Base-by-base conservation (phyloP, 2,113 vertebrate genomes). In the Pteropus alecto region DNA sequence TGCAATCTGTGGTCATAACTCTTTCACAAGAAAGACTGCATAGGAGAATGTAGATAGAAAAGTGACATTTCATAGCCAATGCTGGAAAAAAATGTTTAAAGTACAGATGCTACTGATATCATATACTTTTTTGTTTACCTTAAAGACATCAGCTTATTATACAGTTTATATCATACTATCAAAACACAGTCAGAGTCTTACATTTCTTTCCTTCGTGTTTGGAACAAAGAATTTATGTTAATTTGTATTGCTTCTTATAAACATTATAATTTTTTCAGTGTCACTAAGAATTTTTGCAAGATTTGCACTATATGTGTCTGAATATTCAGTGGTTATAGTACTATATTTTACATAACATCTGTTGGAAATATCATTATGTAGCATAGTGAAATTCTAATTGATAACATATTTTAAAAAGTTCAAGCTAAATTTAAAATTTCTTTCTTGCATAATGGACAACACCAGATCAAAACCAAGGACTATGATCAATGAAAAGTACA, bases 371-470 rank as follows among this genome's bases (percentile, higher is more conserved):
- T 82, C 90, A 96, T 97, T 95, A 94, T 96, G 88, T 90, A 87
- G 81, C 41, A 94, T 56, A 84, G 60, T 94, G 51, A 38, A 95
- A 88, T 93, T 96, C 81, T 93, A 97, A 97, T 97, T 95, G 90
- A 96, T 97, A 93, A 56, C 70, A 85, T 93, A 79, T 94, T 97
- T 97, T 73, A 60, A 96, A 97, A 97, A 96, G 76, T 96, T 48
- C 96, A 93, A 96, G 97, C 76, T 97, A 91, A 97, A 93, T 88
- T 97, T 97, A 94, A 97, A 96, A 88, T 96, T 71, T 90, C 6
- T 60, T 71, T 93, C 94, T 90, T 94, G 38, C 74, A 91, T 96
- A 96, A 97, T 70, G 84, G 87, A 95, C 90, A 96, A 65, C 3
- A 92, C 35, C 43, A 94, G 6, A 35, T 84, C 54, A 70, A 86